A percentile compares a stretch with the other conserved stretches of the same genome.
These are phyloP conservation scores for Chromobotia macracanthus DNA, from an alignment of 2,797 vertebrate genomes.

Conservation along the genomic window DNA sequence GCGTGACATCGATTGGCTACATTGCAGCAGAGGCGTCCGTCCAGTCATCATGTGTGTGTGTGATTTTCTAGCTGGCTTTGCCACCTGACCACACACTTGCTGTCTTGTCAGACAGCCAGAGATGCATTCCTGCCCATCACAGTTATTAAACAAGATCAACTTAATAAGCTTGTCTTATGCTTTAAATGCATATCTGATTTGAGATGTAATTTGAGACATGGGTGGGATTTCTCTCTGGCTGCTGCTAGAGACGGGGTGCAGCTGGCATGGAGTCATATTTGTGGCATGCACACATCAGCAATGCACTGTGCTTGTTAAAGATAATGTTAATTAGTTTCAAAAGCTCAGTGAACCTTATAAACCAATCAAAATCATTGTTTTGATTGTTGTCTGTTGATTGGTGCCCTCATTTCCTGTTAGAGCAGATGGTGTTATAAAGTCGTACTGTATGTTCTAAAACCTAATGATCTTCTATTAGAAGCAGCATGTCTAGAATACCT, in stretches of 20 bases:
- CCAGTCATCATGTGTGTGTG: constrained; percentile 36
- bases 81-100: constrained; percentile 22
- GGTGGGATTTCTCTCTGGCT: not conserved
- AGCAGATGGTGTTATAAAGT: constrained; percentile 37
- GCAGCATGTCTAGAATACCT: not conserved
- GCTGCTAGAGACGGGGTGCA: constrained; percentile 1
- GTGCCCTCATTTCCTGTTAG: constrained; percentile 14
- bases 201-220: constrained; percentile 19
- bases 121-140: constrained; percentile 30
- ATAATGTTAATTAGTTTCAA: constrained; percentile 33
- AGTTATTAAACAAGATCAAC: constrained; percentile 48
- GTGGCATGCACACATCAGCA: constrained; percentile 19
- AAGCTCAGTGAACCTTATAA: constrained; percentile 32
- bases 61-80: not conserved
- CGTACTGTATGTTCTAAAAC: constrained; percentile 4
- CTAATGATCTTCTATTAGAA: not conserved
- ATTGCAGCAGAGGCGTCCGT: constrained; percentile 16
- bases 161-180: constrained; percentile 37
- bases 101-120: not conserved
- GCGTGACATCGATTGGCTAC: constrained; percentile 24
- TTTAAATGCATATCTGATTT: constrained; percentile 47
- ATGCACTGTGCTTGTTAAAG: constrained; percentile 30
- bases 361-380: constrained; percentile 7
- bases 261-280: constrained; percentile 18
- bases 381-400: constrained; percentile 16